These are phyloP conservation scores for Sylvietta virens DNA, from an alignment of 2,113 vertebrate genomes.

Conservation along the genomic window DNA sequence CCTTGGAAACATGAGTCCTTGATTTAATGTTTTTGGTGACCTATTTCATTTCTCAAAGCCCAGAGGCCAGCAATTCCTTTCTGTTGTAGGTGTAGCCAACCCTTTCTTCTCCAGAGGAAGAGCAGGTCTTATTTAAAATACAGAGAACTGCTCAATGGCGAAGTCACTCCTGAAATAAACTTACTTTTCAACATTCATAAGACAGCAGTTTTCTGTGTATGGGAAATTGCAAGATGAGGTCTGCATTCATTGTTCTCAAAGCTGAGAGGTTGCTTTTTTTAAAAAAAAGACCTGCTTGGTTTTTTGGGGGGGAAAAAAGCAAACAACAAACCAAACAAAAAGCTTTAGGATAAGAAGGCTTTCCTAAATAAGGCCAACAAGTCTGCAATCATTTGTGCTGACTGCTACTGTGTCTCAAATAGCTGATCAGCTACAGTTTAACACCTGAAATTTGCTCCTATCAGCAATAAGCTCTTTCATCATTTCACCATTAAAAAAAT, in stretches of 20 bases:
- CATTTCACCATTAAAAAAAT: background rate
- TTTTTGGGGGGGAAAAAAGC: fast-evolving
- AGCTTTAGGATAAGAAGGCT: background rate
- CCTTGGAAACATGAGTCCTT: background rate
- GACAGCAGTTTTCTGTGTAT: background rate
- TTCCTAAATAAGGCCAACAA: background rate
- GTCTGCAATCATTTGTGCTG: background rate
- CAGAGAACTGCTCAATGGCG: background rate
- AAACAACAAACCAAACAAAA: background rate
- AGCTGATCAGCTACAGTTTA: background rate
- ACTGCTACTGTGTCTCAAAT: background rate
- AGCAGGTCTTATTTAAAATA: background rate
- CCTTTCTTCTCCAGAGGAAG: background rate
- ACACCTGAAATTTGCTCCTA: background rate
- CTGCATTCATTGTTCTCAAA: background rate
- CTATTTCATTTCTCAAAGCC: background rate
- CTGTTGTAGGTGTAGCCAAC: background rate
- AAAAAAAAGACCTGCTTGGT: background rate
- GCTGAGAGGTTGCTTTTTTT: background rate
- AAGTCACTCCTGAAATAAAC: background rate
- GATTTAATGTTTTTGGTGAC: background rate
- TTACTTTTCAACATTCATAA: background rate
- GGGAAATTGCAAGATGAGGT: background rate
- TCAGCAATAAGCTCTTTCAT: background rate
- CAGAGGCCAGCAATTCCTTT: background rate